A percentile compares a stretch with the other conserved stretches of the same genome.
Conservation (phyloP, 2,888 invertebrate genomes). For the Glaucopsyche alexis region DNA sequence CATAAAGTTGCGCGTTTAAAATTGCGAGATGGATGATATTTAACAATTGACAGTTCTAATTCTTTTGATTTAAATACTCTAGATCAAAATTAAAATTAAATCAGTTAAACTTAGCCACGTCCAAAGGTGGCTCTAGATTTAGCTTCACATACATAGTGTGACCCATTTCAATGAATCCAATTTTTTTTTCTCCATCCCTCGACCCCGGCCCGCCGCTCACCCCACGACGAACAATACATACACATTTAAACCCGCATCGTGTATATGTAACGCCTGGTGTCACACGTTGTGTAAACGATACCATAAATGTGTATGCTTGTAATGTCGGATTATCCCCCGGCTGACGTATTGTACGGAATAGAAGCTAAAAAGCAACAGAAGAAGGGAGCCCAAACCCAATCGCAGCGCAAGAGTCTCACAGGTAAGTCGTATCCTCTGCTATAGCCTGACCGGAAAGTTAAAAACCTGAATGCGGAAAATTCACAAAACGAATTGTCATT, state of each 20-base stretch:
- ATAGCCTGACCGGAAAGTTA: slow-evolving; percentile 33
- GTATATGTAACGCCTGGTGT: slow-evolving; percentile 77
- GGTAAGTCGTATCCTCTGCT: slow-evolving; percentile 85
- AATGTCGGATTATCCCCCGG: slow-evolving; percentile 48
- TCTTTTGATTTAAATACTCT: no score
- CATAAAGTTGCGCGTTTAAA: no score
- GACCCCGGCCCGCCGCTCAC: slow-evolving; percentile 76
- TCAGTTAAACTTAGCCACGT: background rate
- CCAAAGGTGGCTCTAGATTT: slow-evolving; percentile 52
- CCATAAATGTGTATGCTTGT: slow-evolving; percentile 73
- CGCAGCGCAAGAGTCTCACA: slow-evolving; percentile 87
- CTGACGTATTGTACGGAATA: slow-evolving; percentile 73
- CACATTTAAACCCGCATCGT: slow-evolving; percentile 73
- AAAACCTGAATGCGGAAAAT: background rate
- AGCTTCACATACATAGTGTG: slow-evolving; percentile 67
- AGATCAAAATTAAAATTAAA: slow-evolving; percentile 30
- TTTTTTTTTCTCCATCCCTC: slow-evolving; percentile 71
- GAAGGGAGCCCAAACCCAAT: slow-evolving; percentile 72
- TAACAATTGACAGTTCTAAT: no score
- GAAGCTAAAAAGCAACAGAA: slow-evolving; percentile 97
- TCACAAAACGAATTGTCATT: no score
- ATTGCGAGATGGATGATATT: no score
- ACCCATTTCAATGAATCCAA: slow-evolving; percentile 78
- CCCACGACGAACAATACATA: slow-evolving; percentile 71
- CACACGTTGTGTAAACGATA: slow-evolving; percentile 43